Percentiles rank a stretch among this genome's conserved stretches.
Evolutionary conservation across 1,140 invertebrate genomes (phyloP).

Genomic region (Papilio aristodemus): DNA sequence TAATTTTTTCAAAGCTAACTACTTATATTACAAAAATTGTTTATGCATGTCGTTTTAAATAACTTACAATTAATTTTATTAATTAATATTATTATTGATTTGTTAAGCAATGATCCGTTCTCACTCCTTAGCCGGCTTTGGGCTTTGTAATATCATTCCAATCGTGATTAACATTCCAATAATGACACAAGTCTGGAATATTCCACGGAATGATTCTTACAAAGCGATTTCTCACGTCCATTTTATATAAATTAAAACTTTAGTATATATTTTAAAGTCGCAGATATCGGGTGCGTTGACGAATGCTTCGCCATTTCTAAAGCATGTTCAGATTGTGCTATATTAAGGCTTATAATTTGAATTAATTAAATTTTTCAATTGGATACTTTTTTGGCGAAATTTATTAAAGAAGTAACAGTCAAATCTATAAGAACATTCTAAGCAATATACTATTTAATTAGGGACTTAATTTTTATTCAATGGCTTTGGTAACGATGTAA

Average conservation of each 20-base stretch:
- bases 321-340: background rate
- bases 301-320: background rate
- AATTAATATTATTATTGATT: slow-evolving; percentile 38
- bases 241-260: too few species aligned
- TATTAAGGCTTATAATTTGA: background rate
- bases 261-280: too few species aligned
- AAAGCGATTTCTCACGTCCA: background rate
- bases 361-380: background rate
- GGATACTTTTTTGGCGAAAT: background rate
- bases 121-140: slow-evolving; percentile 19
- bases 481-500: slow-evolving; percentile 4
- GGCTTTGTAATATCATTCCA: background rate
- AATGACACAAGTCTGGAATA: too few species aligned
- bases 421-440: slow-evolving; percentile 12
- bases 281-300: background rate
- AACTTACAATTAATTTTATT: slow-evolving; percentile 53
- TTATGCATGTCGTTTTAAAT: slow-evolving; percentile 62
- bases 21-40: slow-evolving; percentile 68
- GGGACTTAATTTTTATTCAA: background rate
- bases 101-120: slow-evolving; percentile 27
- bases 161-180: background rate
- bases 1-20: slow-evolving; percentile 63
- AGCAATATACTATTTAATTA: background rate
- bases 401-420: background rate
- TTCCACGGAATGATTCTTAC: too few species aligned